Conservation (phyloP, 2,113 vertebrate species). For the Tetrax tetrax region DNA sequence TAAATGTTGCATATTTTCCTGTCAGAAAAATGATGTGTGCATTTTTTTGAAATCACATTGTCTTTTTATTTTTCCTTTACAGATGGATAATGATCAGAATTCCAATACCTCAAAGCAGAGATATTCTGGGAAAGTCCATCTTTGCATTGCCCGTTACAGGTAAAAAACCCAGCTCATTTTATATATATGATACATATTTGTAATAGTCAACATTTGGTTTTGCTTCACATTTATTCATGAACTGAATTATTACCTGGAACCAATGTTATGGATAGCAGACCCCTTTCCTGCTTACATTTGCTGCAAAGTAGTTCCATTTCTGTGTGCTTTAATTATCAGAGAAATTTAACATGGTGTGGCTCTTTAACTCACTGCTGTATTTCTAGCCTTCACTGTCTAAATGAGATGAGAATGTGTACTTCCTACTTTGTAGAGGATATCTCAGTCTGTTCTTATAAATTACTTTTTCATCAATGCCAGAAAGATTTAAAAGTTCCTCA, state of each 20-base stretch:
- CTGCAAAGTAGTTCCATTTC: background rate
- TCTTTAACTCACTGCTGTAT: background rate
- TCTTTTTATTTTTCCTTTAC: background rate
- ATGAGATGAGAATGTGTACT: background rate
- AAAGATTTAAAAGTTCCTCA: background rate
- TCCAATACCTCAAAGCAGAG: constrained; percentile 87
- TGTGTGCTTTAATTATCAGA: background rate
- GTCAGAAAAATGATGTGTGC: background rate
- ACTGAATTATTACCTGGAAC: rapidly evolving
- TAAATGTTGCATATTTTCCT: background rate
- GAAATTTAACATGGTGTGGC: background rate
- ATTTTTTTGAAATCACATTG: rapidly evolving
- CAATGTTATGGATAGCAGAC: background rate
- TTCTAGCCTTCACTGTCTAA: background rate
- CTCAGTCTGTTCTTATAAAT: background rate
- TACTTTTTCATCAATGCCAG: background rate
- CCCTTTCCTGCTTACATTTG: background rate
- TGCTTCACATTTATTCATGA: background rate
- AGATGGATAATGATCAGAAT: constrained; percentile 94
- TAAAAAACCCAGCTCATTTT: background rate
- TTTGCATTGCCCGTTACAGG: constrained; percentile 97
- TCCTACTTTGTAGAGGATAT: background rate
- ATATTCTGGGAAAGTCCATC: constrained; percentile 92
- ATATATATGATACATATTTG: rapidly evolving
- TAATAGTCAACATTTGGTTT: rapidly evolving